Evolutionary conservation across 2,113 vertebrate species (phyloP).

Genomic region (Chloropsis hardwickii): DNA sequence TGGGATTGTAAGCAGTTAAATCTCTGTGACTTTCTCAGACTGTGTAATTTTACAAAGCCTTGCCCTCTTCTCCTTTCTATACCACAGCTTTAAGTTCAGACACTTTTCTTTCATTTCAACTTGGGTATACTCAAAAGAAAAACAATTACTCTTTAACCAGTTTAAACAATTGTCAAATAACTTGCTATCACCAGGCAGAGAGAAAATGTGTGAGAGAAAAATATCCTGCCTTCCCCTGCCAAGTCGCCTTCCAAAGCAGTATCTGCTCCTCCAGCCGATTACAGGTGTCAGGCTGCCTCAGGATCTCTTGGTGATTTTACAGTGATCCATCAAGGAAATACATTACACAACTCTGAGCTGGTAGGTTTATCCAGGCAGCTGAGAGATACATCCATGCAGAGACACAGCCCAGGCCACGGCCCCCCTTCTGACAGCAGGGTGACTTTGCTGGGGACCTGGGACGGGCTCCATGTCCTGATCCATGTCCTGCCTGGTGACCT

Average conservation of each 20-base stretch:
- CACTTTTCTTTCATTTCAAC: background rate
- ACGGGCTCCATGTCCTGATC: background rate
- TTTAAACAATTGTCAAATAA: background rate
- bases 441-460: background rate
- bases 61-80: background rate
- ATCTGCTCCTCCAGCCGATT: background rate
- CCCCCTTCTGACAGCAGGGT: rapidly evolving
- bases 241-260: background rate
- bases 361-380: background rate
- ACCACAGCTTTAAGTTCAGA: background rate
- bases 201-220: background rate
- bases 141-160: background rate
- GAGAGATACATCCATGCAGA: background rate
- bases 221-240: background rate
- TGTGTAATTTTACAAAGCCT: background rate
- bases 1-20: background rate
- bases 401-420: background rate
- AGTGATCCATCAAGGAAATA: background rate
- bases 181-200: background rate
- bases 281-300: background rate
- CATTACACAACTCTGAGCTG: background rate
- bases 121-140: background rate
- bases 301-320: background rate
- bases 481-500: background rate
- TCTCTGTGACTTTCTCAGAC: background rate